These are phyloP conservation scores for Patiria miniata DNA, from an alignment of 35 echinoderm and acorn worm species.

Conservation along the genomic window DNA sequence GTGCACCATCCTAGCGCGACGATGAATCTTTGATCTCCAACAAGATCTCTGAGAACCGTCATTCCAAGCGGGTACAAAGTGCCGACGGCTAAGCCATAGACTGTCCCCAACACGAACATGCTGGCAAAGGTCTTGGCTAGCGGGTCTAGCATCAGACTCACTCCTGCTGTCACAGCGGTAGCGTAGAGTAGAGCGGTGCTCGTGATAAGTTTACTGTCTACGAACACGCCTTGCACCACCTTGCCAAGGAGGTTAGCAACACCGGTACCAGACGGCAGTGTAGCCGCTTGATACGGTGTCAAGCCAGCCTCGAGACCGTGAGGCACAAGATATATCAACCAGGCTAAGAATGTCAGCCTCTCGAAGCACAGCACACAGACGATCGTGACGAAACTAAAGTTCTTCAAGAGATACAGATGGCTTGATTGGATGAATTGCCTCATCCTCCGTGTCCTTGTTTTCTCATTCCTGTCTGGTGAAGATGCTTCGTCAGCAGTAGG, in stretches of 20 bases:
- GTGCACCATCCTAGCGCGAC: not conserved
- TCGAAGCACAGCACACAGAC: not conserved
- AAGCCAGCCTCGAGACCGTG: not conserved
- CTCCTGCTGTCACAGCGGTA: not conserved
- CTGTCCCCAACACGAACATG: not conserved
- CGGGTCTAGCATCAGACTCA: conserved; percentile 11
- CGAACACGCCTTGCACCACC: not conserved
- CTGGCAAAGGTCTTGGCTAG: not conserved
- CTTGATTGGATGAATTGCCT: not conserved
- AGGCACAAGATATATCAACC: not conserved
- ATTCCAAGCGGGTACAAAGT: not conserved
- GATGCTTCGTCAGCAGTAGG: not conserved
- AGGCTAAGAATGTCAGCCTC: not conserved
- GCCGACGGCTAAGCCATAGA: not conserved
- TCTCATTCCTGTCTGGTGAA: not conserved
- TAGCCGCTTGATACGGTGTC: not conserved
- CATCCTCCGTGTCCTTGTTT: not conserved
- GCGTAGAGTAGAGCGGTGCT: not conserved
- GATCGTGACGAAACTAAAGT: not conserved
- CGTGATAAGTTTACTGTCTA: not conserved
- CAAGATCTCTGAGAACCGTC: conserved; percentile 4
- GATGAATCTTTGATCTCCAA: not conserved
- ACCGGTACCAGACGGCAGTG: not conserved
- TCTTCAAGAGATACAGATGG: not conserved
- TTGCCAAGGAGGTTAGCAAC: not conserved